Evolutionary conservation across 2,113 vertebrate species (phyloP), one percentile per base, ranked within the genome.

Genomic region (Meleagris gallopavo): DNA sequence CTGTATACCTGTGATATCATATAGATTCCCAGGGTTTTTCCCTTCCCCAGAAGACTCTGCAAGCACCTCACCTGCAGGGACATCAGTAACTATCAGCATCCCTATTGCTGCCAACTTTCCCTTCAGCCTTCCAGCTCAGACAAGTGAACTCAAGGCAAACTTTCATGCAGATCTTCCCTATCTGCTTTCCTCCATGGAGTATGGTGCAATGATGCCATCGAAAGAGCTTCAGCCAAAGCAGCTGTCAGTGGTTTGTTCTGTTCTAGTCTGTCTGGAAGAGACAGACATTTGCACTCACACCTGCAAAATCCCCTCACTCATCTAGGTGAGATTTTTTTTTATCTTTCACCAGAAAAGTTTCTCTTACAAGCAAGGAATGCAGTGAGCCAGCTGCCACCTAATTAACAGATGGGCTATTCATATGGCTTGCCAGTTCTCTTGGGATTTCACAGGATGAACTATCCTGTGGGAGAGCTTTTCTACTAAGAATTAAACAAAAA

Each of bases 341-440:
- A 38, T 60, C 54, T 72, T 64, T 34, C 24, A 27, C 43, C 12
- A 29, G 19, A 62, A 64, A 81, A 13, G 5, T 29, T 89, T 85
- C 46, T 88, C 40, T 25, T 69, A n/a, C 40, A 36, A 66, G 27
- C 52, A 79, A 30, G 41, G 90, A 76, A 74, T 61, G 57, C 43
- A 77, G 24, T 61, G 66, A 90, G 36, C 20, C 45, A 90, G 29
- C 50, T 93, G 57, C 30, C 54, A 50, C 6, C 43, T 78, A 88
- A 84, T 91, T 94, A 95, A 77, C 30, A 88, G 92, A 61, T 46
- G 36, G 65, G 48, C 54, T 91, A 73, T 84, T 91, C 72, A 64
- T 92, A 84, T 95, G 73, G 77, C 50, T 93, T 89, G 32, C 46
- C 73, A 90, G 45, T 72, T 60, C 71, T 58, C 65, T 85, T 77